Base-by-base conservation (phyloP, 2,888 invertebrate genomes). In the Laothoe populi region DNA sequence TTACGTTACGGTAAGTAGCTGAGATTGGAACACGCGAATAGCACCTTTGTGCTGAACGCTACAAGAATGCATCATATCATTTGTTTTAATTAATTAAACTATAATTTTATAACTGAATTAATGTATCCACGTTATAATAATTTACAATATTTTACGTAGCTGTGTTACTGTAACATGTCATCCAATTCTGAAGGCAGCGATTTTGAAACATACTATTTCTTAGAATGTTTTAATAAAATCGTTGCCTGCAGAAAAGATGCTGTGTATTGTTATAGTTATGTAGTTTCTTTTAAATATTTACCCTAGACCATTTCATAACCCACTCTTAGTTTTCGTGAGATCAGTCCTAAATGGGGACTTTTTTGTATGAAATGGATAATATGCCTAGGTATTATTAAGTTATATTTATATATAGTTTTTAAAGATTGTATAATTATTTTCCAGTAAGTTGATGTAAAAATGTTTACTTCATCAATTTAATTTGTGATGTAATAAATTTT, bases 51-150 rank as follows among this genome's bases (percentile, higher is more conserved):
- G 87, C 78, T 72, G 78, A 78, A 71, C 88, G 88, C 87, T 77
- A 90, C 93, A 93, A 93, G 93, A 93, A 93, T 93, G 83, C 90
- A 87, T 93, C 93, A 93, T 93, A 93, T 93, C 93, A 93, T 93
- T 93, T 93, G 88, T 89, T 92, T 90, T 92, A 87, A 87, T 90
- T 92, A 87, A 87, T 87, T 87, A 82, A 87, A 81, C 83, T 88
- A 82, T 87, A 81, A 81, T 89, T 86, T 86, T 79, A 68, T 87
- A 84, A 86, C 84, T 81, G 82, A 78, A 74, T 84, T 86, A 84
- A 82, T 74, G 69, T 87, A 82, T 75, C 78, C 83, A 82, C 81
- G 70, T 88, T 83, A 82, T 84, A 74, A 83, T 83, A 83, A 78
- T 81, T 79, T 74, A 75, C 67, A 78, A 77, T 78, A 76, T 78